Conservation (phyloP, 2,113 vertebrate species). For the Gymnogyps californianus region DNA sequence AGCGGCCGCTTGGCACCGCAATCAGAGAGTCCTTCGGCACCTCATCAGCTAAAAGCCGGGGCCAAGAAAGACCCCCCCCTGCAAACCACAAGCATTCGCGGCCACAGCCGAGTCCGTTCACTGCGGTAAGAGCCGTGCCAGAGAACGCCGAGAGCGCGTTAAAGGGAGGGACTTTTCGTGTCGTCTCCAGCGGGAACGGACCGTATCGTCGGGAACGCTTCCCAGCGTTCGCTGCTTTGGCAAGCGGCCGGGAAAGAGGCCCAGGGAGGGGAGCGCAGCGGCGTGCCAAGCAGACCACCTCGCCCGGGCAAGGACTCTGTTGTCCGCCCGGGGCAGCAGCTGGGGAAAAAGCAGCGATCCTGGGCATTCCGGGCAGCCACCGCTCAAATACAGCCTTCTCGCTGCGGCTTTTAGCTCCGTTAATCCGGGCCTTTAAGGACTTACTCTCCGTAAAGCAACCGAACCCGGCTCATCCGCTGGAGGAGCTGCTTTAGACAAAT, state of each 20-base stretch:
- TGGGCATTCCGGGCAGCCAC: rapidly evolving
- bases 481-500: neutral
- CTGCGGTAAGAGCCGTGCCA: neutral
- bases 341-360: neutral
- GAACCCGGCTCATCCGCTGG: neutral
- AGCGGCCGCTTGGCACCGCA: neutral
- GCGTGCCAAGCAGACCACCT: neutral
- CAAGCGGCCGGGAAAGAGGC: neutral
- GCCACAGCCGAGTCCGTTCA: neutral
- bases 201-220: too few relatives aligned
- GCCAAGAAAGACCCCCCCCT: neutral
- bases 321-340: neutral
- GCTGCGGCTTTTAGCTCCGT: rapidly evolving
- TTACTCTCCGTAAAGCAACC: neutral
- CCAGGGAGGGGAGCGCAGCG: rapidly evolving
- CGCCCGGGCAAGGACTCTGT: neutral
- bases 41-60: neutral
- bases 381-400: rapidly evolving
- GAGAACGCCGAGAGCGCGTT: neutral
- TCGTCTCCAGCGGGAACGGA: neutral
- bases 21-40: neutral
- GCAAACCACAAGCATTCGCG: neutral
- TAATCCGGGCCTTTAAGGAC: neutral
- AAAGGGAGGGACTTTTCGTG: neutral
- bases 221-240: neutral